These are phyloP conservation scores for Tillus elongatus DNA, from an alignment of 2,888 invertebrate genomes.

Conservation along the genomic window DNA sequence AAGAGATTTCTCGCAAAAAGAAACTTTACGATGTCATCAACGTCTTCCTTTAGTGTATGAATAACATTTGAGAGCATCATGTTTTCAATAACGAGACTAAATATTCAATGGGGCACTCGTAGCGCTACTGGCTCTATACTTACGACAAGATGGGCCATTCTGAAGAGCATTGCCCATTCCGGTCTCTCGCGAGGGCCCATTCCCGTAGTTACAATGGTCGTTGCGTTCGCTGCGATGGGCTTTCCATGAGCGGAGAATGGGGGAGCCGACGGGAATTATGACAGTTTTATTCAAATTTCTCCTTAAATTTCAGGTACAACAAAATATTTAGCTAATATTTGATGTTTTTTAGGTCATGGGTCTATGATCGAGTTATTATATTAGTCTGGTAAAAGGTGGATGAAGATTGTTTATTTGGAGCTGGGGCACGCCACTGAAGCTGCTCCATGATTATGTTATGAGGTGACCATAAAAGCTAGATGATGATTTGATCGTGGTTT, in stretches of 20 bases:
- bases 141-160: constrained; percentile 38
- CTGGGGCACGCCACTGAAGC: constrained; percentile 22
- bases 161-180: constrained; percentile 39
- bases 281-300: constrained; percentile 32
- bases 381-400: too few species aligned
- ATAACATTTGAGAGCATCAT: constrained; percentile 37
- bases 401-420: too few species aligned
- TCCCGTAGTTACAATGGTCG: constrained; percentile 38
- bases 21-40: constrained; percentile 34
- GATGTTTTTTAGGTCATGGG: constrained; percentile 13
- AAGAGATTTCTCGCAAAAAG: too few species aligned
- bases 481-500: constrained; percentile 36
- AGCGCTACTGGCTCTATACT: constrained; percentile 35
- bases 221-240: constrained; percentile 35
- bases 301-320: constrained; percentile 26
- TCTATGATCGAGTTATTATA: constrained; percentile 14
- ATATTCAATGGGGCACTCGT: constrained; percentile 40
- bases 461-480: constrained; percentile 37
- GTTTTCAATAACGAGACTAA: constrained; percentile 42
- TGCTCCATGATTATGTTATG: constrained; percentile 36
- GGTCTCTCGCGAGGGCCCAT: constrained; percentile 38
- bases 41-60: constrained; percentile 34
- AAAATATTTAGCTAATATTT: constrained; percentile 23
- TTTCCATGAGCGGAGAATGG: constrained; percentile 32
- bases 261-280: constrained; percentile 23